phyloP scores from a whole-genome alignment of 2,888 invertebrate species.

The Cephalotes varians region DNA sequence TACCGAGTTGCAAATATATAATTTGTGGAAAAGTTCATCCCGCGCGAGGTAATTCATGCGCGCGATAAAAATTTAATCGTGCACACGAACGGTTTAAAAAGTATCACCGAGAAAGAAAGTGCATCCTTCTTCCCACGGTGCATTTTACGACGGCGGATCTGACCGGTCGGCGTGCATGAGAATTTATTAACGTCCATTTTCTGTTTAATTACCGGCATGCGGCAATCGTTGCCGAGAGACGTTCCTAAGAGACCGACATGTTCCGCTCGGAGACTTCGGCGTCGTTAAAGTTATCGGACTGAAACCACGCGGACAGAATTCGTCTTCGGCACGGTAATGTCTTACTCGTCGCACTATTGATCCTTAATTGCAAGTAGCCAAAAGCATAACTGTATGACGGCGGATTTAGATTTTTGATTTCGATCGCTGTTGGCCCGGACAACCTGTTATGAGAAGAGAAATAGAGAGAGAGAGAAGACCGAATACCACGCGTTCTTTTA shows the following conservation, averaged over 20 bases:
- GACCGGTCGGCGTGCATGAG: slow-evolving; percentile 67
- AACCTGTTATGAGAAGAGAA: not conserved
- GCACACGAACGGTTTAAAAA: slow-evolving; percentile 30
- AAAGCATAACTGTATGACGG: not conserved
- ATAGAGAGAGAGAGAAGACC: not conserved
- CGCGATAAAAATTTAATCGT: slow-evolving; percentile 52
- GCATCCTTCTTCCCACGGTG: slow-evolving; percentile 71
- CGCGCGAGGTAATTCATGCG: slow-evolving; percentile 31
- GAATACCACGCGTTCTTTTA: not conserved
- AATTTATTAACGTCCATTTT: slow-evolving; percentile 81
- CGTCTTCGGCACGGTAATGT: slow-evolving; percentile 70
- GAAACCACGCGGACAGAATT: slow-evolving; percentile 63
- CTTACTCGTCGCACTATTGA: slow-evolving; percentile 62
- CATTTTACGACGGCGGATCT: slow-evolving; percentile 67
- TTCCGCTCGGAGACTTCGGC: slow-evolving; percentile 63
- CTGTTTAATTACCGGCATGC: slow-evolving; percentile 78
- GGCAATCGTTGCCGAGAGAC: slow-evolving; percentile 71
- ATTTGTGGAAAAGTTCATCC: slow-evolving; percentile 26
- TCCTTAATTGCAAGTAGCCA: not conserved
- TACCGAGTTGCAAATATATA: too few species aligned
- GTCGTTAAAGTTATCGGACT: slow-evolving; percentile 66
- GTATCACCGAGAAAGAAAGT: slow-evolving; percentile 49
- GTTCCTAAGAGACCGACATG: slow-evolving; percentile 67
- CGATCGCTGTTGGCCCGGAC: not conserved
- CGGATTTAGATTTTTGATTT: not conserved